These are phyloP conservation scores for Fragum whitleyi DNA, from an alignment of 2,888 invertebrate species.

Conservation along the genomic window DNA sequence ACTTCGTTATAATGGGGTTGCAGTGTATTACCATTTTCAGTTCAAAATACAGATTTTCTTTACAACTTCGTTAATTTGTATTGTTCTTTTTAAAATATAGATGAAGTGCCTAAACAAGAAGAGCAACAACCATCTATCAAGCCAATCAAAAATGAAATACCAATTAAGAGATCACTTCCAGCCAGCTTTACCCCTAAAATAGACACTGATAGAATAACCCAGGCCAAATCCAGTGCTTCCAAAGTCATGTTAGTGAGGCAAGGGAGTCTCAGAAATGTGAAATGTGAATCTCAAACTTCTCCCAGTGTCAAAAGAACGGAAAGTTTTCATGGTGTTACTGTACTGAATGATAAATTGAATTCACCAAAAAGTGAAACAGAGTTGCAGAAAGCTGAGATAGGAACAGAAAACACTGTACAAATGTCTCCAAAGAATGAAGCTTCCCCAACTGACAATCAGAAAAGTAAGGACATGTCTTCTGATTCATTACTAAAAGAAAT, in stretches of 20 bases:
- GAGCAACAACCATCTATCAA: background rate
- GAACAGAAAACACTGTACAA: background rate
- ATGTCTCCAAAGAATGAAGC: no score
- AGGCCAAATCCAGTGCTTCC: slow-evolving; percentile 56
- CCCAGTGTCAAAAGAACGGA: slow-evolving; percentile 55
- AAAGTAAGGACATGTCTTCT: no score
- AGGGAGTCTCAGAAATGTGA: slow-evolving; percentile 40
- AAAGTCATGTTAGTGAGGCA: slow-evolving; percentile 61
- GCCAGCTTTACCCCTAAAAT: slow-evolving; percentile 47
- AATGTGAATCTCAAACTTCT: slow-evolving; percentile 18
- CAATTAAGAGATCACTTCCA: slow-evolving; percentile 34
- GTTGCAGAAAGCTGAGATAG: slow-evolving; percentile 12
- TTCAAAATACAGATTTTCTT: no score
- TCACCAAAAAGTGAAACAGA: background rate
- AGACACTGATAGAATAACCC: slow-evolving; percentile 37
- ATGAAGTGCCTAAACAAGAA: background rate
- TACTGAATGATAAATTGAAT: background rate
- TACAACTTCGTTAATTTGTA: no score
- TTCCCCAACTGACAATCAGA: no score
- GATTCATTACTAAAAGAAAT: no score
- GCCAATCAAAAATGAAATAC: slow-evolving; percentile 34
- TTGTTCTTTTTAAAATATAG: background rate
- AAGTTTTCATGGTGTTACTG: slow-evolving; percentile 51
- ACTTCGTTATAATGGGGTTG: no score
- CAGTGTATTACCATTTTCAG: no score